Evolutionary conservation across 2,113 vertebrate species (phyloP).

Genomic region (Ginglymostoma cirratum): DNA sequence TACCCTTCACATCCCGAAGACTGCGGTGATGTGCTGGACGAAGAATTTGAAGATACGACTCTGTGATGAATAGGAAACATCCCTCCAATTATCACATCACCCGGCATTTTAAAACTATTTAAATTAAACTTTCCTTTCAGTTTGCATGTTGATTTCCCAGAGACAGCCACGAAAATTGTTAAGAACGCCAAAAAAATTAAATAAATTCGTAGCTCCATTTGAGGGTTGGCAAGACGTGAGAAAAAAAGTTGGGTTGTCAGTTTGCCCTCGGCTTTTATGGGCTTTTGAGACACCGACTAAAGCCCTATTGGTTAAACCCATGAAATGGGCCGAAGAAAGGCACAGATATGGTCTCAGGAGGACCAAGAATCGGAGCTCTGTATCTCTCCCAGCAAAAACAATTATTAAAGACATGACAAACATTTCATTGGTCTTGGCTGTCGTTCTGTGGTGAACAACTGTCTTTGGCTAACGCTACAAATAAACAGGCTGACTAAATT

Average conservation of each 20-base stretch:
- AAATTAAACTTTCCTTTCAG: slow-evolving; percentile 63
- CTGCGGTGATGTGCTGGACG: slow-evolving; percentile 56
- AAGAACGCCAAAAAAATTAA: slow-evolving; percentile 40
- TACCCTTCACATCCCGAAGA: slow-evolving; percentile 70
- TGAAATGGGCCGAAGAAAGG: not conserved
- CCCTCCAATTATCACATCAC: slow-evolving; percentile 63
- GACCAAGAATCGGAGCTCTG: not conserved
- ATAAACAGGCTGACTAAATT: not conserved
- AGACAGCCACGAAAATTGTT: slow-evolving; percentile 33
- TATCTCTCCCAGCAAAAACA: not conserved
- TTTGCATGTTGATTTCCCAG: slow-evolving; percentile 49
- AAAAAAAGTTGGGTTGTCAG: slow-evolving; percentile 11
- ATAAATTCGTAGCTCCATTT: not conserved
- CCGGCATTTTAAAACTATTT: slow-evolving; percentile 61
- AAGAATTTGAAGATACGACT: slow-evolving; percentile 52
- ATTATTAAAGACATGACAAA: not conserved
- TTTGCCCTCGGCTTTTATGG: not conserved
- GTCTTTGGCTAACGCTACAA: not conserved
- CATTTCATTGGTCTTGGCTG: not conserved
- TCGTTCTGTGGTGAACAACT: not conserved
- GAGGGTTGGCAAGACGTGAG: not conserved
- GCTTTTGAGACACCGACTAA: not conserved
- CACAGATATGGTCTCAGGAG: not conserved
- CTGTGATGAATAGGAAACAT: slow-evolving; percentile 70
- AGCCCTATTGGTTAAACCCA: not conserved